Conservation (phyloP, 2,113 vertebrate genomes). For the Pampusana beccarii region DNA sequence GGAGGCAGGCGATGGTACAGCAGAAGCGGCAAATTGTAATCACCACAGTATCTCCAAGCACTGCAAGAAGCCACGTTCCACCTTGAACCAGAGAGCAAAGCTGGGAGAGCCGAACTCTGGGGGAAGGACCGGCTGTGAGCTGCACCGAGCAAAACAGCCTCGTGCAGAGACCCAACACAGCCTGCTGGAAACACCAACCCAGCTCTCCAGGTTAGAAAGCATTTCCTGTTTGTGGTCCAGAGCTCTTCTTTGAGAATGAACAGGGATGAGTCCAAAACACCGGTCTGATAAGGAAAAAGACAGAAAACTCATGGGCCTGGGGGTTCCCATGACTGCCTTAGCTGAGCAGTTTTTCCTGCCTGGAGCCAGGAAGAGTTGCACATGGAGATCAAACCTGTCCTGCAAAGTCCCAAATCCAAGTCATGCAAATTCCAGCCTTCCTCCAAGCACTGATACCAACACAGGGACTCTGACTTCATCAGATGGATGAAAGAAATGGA, state of each 20-base stretch:
- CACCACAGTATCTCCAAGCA: background rate
- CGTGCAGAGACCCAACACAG: background rate
- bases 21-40: background rate
- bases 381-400: slow-evolving; percentile 48
- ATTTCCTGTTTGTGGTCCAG: background rate
- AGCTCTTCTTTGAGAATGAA: background rate
- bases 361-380: background rate
- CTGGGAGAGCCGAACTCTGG: background rate
- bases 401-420: slow-evolving; percentile 51
- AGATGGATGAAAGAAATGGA: slow-evolving; percentile 45
- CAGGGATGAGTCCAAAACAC: background rate
- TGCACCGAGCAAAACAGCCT: rapidly evolving
- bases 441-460: slow-evolving; percentile 47
- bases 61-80: background rate
- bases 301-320: background rate
- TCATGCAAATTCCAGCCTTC: slow-evolving; percentile 50
- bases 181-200: background rate
- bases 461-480: slow-evolving; percentile 50
- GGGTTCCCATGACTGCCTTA: slow-evolving; percentile 45
- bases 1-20: slow-evolving; percentile 57
- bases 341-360: slow-evolving; percentile 2
- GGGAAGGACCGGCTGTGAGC: background rate
- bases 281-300: background rate
- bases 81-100: background rate
- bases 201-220: background rate